These are phyloP conservation scores for Stegastes partitus DNA, from an alignment of 2,113 vertebrate species.

Conservation along the genomic window DNA sequence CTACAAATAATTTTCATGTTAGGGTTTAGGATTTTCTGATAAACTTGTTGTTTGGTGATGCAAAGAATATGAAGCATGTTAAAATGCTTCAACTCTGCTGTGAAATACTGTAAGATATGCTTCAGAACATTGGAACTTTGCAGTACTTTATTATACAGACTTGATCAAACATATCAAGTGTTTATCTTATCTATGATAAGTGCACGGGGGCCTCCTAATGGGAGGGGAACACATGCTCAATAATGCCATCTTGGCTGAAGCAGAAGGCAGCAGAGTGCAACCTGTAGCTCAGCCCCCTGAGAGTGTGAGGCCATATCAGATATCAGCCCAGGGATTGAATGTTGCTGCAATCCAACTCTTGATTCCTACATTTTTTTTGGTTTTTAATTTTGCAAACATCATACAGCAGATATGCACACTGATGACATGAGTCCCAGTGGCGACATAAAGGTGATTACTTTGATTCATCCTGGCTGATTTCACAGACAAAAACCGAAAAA, in stretches of 20 bases:
- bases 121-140: not conserved
- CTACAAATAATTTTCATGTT: not conserved
- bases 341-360: not conserved
- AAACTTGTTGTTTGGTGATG: fast-evolving
- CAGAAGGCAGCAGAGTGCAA: slow-evolving; percentile 43
- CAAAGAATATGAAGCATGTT: not conserved
- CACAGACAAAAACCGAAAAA: slow-evolving; percentile 5
- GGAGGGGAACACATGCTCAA: slow-evolving; percentile 53
- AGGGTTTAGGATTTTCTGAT: not conserved
- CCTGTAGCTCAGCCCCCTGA: slow-evolving; percentile 63
- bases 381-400: not conserved
- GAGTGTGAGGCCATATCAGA: slow-evolving; percentile 62
- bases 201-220: not conserved
- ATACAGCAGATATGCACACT: not conserved
- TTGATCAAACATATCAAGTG: slow-evolving; percentile 26
- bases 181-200: slow-evolving; percentile 22
- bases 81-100: too few species aligned
- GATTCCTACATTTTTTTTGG: slow-evolving; percentile 12
- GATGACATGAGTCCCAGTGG: not conserved
- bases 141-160: not conserved
- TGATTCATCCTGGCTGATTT: not conserved
- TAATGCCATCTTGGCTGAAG: slow-evolving; percentile 44
- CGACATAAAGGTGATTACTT: not conserved
- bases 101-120: too few species aligned
- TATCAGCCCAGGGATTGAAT: slow-evolving; percentile 31